phyloP scores from a whole-genome alignment of 2,113 vertebrate genomes.

The Glaucidium brasilianum region DNA sequence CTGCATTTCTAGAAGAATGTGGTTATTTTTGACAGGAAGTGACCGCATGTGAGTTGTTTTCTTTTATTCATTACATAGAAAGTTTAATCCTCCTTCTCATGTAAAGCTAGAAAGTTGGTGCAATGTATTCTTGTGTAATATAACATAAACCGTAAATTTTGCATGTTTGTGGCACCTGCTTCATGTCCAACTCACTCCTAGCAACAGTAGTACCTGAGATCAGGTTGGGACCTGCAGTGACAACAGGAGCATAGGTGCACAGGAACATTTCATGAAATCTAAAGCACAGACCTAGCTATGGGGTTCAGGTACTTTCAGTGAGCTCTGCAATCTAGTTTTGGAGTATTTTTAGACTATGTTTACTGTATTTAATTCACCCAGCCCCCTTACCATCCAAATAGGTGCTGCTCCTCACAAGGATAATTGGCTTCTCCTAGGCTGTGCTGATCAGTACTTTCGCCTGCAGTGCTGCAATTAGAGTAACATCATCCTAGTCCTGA shows the following conservation, averaged over 20 bases:
- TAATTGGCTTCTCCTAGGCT: slow-evolving; percentile 1
- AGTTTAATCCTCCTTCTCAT: not conserved
- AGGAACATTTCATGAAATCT: not conserved
- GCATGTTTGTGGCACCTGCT: not conserved
- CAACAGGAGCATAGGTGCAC: not conserved
- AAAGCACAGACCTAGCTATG: not conserved
- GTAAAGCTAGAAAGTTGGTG: not conserved
- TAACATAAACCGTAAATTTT: not conserved
- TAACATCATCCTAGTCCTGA: not conserved
- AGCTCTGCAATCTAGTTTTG: not conserved
- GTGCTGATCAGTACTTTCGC: not conserved
- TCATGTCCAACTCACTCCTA: not conserved
- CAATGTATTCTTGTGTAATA: not conserved
- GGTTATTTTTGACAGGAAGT: not conserved
- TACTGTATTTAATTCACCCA: not conserved
- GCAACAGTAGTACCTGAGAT: not conserved
- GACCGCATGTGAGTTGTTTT: not conserved
- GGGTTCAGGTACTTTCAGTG: not conserved
- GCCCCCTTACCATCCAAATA: not conserved
- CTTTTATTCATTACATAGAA: not conserved
- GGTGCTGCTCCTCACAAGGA: not conserved
- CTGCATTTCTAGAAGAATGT: not conserved
- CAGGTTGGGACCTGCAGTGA: not conserved
- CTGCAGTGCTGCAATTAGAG: not conserved
- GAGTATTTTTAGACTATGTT: slow-evolving; percentile 20